Evolutionary conservation across 2,888 invertebrate species (phyloP).

Genomic region (Oasisia sp.): DNA sequence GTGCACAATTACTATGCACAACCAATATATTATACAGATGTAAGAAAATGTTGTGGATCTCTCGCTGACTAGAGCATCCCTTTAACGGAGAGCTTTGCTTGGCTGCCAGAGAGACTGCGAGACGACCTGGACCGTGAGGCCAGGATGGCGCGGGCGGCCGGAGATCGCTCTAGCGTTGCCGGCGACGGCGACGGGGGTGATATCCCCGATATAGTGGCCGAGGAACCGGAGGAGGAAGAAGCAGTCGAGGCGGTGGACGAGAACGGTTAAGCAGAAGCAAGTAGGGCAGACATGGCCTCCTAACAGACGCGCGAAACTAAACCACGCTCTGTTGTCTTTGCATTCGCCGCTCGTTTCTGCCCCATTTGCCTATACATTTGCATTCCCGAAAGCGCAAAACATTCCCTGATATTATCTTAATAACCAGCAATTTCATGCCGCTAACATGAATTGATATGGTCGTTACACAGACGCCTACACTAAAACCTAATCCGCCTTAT

Average conservation of each 20-base stretch:
- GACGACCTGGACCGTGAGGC: neutral
- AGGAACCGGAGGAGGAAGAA: neutral
- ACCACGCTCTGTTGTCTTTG: neutral
- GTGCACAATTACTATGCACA: too few species aligned
- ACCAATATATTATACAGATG: too few species aligned
- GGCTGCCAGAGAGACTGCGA: neutral
- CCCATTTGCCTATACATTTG: neutral
- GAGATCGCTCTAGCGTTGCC: neutral
- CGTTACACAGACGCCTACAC: neutral
- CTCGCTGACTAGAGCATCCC: too few species aligned
- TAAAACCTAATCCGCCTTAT: neutral
- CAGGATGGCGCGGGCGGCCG: neutral
- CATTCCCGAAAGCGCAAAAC: neutral
- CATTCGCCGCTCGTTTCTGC: neutral
- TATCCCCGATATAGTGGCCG: neutral
- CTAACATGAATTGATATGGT: neutral
- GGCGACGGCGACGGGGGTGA: neutral
- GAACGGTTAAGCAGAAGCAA: slow-evolving; percentile 1
- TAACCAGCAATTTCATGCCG: neutral
- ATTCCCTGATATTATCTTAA: neutral
- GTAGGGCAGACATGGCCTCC: neutral
- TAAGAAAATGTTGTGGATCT: too few species aligned
- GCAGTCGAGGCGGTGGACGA: neutral
- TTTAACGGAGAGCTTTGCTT: neutral
- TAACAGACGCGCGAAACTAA: neutral